A percentile compares a stretch with the other conserved stretches of the same genome.
phyloP scores from a whole-genome alignment of 2,797 vertebrate species.

The Paedocypris micromegethes region DNA sequence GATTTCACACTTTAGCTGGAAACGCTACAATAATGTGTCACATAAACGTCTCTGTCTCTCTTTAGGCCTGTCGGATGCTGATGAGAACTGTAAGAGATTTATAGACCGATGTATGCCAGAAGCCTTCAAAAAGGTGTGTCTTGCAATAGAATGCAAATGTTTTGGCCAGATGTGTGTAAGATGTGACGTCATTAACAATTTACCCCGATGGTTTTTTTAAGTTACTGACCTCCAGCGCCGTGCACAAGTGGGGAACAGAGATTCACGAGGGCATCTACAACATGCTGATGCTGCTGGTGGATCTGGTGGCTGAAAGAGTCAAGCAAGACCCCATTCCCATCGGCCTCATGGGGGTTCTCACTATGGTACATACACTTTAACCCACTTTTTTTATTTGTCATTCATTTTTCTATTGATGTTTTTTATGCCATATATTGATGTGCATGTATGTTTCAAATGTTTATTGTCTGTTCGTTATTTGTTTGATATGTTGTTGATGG shows the following conservation, averaged over 20 bases:
- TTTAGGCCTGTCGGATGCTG: conserved; percentile 90
- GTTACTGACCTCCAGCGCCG: conserved; percentile 95
- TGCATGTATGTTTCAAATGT: no score
- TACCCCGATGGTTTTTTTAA: conserved; percentile 44
- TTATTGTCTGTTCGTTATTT: no score
- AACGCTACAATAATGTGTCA: not conserved
- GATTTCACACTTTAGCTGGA: not conserved
- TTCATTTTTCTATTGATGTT: no score
- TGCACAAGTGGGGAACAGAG: conserved; percentile 98
- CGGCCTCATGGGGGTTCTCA: conserved; percentile 86
- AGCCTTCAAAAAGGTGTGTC: conserved; percentile 94
- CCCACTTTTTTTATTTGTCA: no score
- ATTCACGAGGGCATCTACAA: conserved; percentile 99
- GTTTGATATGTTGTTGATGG: no score
- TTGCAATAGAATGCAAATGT: not conserved
- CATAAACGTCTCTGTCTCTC: conserved; percentile 3
- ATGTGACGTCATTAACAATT: not conserved
- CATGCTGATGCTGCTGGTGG: conserved; percentile 97
- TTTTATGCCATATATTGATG: no score
- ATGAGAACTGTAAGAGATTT: conserved; percentile 97
- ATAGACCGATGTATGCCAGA: conserved; percentile 98
- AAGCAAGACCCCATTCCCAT: conserved; percentile 94
- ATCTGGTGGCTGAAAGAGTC: conserved; percentile 91
- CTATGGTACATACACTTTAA: conserved; percentile 73
- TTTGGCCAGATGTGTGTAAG: not conserved